Base-by-base conservation (phyloP, 2,888 invertebrate species). In the Acheta domesticus region DNA sequence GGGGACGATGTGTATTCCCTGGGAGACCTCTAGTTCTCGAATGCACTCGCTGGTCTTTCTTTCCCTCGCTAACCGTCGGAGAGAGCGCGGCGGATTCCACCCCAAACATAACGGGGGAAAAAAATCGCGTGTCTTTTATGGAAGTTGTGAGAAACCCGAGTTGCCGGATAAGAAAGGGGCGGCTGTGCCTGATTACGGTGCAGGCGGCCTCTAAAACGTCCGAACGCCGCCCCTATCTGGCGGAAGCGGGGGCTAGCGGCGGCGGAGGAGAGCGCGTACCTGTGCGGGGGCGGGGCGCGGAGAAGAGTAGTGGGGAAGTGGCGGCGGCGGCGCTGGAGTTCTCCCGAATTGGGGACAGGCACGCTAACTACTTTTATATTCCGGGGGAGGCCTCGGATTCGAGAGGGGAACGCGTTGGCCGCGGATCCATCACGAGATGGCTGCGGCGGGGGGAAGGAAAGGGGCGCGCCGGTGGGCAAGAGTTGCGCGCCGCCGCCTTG, bases 81-180 rank as follows among this genome's bases (percentile, higher is more conserved):
- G 36, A 36, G 36, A 36, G 36, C 36, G 36, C 36, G 11, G 36
- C 36, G 8, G 36, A 36, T n/a, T 62, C 62, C n/a, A 19, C 62
- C 62, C n/a, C 62, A n/a, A 62, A 62, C 62, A 62, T 62, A n/a
- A 62, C 14, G n/a, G 62, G 19, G 19, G 16, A 62, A 62, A 62
- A 62, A 62, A 62, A 62, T 62, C 62, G 62, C 62, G 62, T 62
- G 62, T 62, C n/a, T 62, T 62, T 62, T 62, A 62, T 62, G 62
- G 62, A 62, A 62, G 62, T 62, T 62, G 62, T 62, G 62, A 62
- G 62, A 62, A 62, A 62, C 62, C 62, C n/a, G 62, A 62, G 62
- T 62, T n/a, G 62, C n/a, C 16, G 62, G 62, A 62, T 62, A 62
- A 62, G 62, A 62, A 62, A 62, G 62, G 62, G 62, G 62, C 62